phyloP scores from a whole-genome alignment of 35 echinoderm and acorn worm genomes.

The Stichopus chloronotus region DNA sequence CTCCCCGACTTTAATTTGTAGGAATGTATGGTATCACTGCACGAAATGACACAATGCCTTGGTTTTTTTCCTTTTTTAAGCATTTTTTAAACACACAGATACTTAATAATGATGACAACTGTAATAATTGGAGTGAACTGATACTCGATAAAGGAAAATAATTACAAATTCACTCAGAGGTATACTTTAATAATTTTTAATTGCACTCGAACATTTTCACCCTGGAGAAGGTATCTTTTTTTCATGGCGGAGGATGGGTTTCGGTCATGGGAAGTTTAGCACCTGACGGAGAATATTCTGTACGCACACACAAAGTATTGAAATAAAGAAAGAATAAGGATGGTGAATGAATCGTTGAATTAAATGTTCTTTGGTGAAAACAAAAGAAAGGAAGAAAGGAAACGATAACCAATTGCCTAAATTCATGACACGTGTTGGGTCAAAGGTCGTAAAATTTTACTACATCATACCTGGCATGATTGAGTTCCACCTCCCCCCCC shows the following conservation, averaged over 20 bases:
- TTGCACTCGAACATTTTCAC: not conserved
- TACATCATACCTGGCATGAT: no score
- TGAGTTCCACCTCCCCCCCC: no score
- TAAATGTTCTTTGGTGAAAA: not conserved
- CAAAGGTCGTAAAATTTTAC: not conserved
- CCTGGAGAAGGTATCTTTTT: not conserved
- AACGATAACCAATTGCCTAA: not conserved
- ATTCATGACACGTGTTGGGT: not conserved
- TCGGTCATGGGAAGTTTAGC: not conserved
- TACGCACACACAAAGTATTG: not conserved
- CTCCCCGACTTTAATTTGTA: not conserved
- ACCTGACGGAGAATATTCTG: not conserved
- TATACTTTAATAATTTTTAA: not conserved
- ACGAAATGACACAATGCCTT: not conserved
- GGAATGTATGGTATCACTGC: not conserved
- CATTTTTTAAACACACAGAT: not conserved
- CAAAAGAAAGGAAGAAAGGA: no score
- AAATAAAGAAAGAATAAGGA: not conserved
- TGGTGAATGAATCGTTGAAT: not conserved
- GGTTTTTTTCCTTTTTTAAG: not conserved
- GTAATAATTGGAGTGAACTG: not conserved
- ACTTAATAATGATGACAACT: not conserved
- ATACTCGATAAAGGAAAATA: not conserved
- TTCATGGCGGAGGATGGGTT: not conserved
- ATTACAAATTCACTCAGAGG: not conserved